phyloP scores from a whole-genome alignment of 2,113 vertebrate genomes.

The Macroglossus sobrinus region DNA sequence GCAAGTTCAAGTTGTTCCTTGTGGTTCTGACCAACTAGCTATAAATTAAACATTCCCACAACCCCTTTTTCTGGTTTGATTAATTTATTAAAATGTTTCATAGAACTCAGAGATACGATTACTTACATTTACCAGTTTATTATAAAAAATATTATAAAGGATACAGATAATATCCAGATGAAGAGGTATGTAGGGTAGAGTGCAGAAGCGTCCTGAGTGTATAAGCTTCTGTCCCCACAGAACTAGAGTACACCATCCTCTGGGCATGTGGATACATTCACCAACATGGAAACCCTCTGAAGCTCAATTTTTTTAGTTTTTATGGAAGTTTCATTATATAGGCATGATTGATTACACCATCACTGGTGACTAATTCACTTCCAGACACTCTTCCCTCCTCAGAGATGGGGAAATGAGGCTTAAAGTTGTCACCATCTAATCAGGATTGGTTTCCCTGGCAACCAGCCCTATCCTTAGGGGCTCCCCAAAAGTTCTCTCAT shows the following conservation, averaged over 20 bases:
- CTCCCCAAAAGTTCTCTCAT: background rate
- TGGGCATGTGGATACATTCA: background rate
- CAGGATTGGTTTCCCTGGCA: background rate
- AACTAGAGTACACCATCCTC: background rate
- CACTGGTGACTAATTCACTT: background rate
- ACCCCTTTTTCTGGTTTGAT: background rate
- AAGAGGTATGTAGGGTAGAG: background rate
- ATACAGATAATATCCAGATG: background rate
- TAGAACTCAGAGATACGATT: background rate
- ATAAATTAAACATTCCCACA: background rate
- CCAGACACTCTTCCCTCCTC: background rate
- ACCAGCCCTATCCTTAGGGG: background rate
- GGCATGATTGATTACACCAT: background rate
- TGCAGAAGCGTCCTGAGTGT: background rate
- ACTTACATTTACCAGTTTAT: background rate
- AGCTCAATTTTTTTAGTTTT: background rate
- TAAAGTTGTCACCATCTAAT: background rate
- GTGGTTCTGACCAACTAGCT: background rate
- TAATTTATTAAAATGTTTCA: background rate
- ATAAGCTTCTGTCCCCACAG: background rate
- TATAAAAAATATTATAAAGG: background rate
- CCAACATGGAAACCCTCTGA: background rate
- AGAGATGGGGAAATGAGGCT: background rate
- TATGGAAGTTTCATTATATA: background rate
- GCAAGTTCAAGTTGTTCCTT: background rate